These are phyloP conservation scores for Drosophila albomicans DNA, from an alignment of 1,140 invertebrate species.

Conservation along the genomic window DNA sequence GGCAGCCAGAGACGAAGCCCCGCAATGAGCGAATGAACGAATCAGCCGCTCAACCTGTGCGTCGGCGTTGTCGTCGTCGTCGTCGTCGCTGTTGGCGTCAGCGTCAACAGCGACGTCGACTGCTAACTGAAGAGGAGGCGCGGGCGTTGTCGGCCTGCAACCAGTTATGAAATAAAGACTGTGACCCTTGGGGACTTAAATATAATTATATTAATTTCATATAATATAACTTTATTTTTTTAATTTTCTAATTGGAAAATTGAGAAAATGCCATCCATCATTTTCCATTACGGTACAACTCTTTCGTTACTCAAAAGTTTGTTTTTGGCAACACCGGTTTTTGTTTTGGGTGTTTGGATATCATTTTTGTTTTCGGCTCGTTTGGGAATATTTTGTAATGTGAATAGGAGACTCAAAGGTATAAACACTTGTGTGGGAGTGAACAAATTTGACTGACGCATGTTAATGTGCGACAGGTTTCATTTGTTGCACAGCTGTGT, in stretches of 20 bases:
- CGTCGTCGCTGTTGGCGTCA: constrained; percentile 24
- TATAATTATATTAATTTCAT: neutral
- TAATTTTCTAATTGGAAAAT: neutral
- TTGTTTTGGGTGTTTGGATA: constrained; percentile 27
- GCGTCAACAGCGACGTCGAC: constrained; percentile 5
- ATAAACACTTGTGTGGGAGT: constrained; percentile 21
- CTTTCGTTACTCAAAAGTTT: neutral
- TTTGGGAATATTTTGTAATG: constrained; percentile 21
- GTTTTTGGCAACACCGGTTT: constrained; percentile 43
- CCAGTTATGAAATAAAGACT: constrained; percentile 28
- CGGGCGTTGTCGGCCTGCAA: constrained; percentile 3
- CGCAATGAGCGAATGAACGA: constrained; percentile 31
- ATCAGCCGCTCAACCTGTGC: constrained; percentile 58
- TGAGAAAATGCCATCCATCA: neutral
- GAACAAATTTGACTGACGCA: constrained; percentile 28
- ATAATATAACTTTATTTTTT: neutral
- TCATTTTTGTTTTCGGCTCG: constrained; percentile 8
- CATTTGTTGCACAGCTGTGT: constrained; percentile 46
- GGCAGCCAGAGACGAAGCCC: constrained; percentile 45
- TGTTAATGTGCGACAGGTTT: constrained; percentile 44
- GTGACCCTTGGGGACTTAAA: constrained; percentile 28
- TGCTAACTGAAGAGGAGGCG: constrained; percentile 33
- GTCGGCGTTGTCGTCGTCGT: constrained; percentile 34
- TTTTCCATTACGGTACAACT: constrained; percentile 12
- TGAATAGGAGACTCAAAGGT: constrained; percentile 13